Evolutionary conservation across 2,113 vertebrate species (phyloP).

Genomic region (Halcyon malimbica): DNA sequence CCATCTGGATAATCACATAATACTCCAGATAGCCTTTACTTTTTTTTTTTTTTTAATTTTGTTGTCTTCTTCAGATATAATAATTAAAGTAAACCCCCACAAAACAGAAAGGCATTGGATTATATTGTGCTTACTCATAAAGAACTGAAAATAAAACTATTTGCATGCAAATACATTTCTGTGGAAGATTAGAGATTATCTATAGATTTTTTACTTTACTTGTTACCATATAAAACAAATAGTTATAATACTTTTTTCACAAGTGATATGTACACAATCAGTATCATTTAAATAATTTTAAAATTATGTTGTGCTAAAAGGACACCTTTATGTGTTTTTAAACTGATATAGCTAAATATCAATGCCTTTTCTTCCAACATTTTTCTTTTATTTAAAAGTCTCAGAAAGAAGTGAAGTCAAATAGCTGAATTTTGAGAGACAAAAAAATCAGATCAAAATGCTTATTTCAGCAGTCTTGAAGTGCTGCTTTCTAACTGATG

Average conservation of each 20-base stretch:
- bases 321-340: neutral
- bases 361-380: neutral
- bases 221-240: neutral
- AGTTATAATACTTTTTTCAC: neutral
- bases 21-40: neutral
- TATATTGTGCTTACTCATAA: neutral
- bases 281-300: neutral
- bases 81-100: neutral
- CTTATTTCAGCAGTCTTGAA: neutral
- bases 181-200: neutral
- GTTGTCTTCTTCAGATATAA: neutral
- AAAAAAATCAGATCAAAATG: neutral
- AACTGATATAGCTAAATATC: neutral
- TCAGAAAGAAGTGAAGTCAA: neutral
- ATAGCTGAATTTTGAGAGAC: neutral
- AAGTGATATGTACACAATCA: neutral
- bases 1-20: neutral
- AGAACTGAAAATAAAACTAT: neutral
- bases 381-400: neutral
- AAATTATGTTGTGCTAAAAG: neutral
- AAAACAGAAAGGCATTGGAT: neutral
- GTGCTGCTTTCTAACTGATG: neutral
- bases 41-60: neutral
- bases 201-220: neutral
- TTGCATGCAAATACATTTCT: neutral